A percentile compares a stretch with the other conserved stretches of the same genome.
Conservation (phyloP, 2,888 invertebrate species). For the Arge pagana region DNA sequence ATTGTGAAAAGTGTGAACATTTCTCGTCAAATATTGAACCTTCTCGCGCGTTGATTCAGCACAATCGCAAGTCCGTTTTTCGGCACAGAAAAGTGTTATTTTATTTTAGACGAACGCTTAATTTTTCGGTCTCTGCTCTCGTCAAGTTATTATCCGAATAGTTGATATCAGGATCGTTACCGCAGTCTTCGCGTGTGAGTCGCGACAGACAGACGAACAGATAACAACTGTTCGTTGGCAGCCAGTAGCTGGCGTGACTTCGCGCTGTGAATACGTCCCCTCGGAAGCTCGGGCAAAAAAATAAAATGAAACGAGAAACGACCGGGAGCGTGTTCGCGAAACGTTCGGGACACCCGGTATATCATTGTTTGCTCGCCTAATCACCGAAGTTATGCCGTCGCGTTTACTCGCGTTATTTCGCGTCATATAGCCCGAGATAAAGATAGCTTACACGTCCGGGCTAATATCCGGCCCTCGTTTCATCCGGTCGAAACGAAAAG, state of each 20-base stretch:
- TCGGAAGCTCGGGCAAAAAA: background rate
- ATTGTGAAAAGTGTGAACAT: too few species aligned
- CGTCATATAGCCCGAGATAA: slow-evolving; percentile 16
- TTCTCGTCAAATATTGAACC: too few species aligned
- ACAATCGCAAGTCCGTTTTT: too few species aligned
- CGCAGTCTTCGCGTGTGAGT: slow-evolving; percentile 5
- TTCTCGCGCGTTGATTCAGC: too few species aligned
- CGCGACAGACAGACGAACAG: slow-evolving; percentile 10
- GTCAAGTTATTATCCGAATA: background rate
- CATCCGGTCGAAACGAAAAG: too few species aligned
- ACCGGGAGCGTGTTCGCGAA: slow-evolving; percentile 13
- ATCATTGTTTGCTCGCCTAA: slow-evolving; percentile 21
- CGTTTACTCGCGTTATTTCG: slow-evolving; percentile 9
- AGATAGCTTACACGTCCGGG: too few species aligned
- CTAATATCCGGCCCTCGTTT: too few species aligned
- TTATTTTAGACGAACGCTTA: background rate
- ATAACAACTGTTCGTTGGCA: slow-evolving; percentile 6
- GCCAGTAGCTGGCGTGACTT: slow-evolving; percentile 24
- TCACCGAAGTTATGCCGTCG: slow-evolving; percentile 17
- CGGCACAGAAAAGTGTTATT: too few species aligned
- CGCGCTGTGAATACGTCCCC: slow-evolving; percentile 19
- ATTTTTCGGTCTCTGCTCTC: too few species aligned
- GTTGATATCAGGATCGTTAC: background rate
- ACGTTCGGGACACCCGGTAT: slow-evolving; percentile 20
- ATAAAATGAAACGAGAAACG: background rate